A percentile compares a stretch with the other conserved stretches of the same genome.
Evolutionary conservation across 2,113 vertebrate genomes (phyloP).

Genomic region (Cichladusa arquata): DNA sequence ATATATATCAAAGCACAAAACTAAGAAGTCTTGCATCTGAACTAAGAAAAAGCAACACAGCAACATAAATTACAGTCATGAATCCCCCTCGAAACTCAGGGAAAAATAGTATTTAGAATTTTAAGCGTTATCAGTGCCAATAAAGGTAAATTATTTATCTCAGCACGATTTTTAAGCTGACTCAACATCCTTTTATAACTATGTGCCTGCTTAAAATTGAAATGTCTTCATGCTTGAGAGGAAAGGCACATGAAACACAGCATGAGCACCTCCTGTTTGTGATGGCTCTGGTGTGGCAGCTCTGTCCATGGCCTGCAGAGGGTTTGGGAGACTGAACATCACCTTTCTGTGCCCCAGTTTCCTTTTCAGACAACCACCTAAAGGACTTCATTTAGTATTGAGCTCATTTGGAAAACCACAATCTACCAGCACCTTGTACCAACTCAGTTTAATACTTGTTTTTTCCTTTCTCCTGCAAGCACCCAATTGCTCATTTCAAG

Average conservation of each 20-base stretch:
- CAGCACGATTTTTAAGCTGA: slow-evolving; percentile 14
- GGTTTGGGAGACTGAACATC: not conserved
- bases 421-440: not conserved
- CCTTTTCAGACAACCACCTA: not conserved
- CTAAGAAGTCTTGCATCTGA: not conserved
- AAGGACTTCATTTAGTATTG: not conserved
- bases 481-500: not conserved
- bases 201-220: not conserved
- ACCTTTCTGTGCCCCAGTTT: not conserved
- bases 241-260: not conserved
- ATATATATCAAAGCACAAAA: not conserved
- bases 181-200: not conserved
- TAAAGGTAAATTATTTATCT: slow-evolving; percentile 31
- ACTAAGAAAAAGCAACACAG: not conserved
- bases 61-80: not conserved
- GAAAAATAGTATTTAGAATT: not conserved
- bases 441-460: rapidly evolving
- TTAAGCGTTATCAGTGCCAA: not conserved
- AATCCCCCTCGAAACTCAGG: not conserved
- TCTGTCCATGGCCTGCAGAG: not conserved
- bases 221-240: not conserved
- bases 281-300: not conserved
- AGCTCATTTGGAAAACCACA: not conserved
- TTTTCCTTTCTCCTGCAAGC: not conserved
- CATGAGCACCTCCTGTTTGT: not conserved